phyloP scores from a whole-genome alignment of 2,797 vertebrate genomes.

The Uromys caudimaculatus region DNA sequence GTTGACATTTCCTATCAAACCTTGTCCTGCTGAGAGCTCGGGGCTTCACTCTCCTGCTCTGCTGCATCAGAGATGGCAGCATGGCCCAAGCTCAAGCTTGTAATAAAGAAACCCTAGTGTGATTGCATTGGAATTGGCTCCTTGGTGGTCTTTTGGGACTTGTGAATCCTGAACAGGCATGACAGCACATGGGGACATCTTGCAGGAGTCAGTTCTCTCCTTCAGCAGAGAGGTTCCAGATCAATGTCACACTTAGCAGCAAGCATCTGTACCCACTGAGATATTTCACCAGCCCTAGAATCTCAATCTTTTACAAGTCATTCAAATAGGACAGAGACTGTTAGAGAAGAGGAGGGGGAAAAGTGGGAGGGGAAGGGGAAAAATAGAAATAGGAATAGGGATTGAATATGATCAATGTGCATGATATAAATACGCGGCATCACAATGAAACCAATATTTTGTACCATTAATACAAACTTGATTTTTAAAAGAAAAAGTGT shows the following conservation, averaged over 20 bases:
- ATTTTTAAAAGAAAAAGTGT: background rate
- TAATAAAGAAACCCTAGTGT: background rate
- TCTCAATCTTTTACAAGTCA: background rate
- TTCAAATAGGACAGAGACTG: background rate
- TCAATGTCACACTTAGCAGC: background rate
- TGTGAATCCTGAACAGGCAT: background rate
- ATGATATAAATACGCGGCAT: background rate
- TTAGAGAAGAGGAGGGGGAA: background rate
- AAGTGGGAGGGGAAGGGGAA: background rate
- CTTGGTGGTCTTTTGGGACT: background rate
- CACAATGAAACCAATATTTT: background rate
- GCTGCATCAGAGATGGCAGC: background rate
- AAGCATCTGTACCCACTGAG: background rate
- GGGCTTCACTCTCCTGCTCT: background rate
- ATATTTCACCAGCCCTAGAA: background rate
- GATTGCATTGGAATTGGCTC: background rate
- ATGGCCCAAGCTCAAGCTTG: background rate
- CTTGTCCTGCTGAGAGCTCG: background rate
- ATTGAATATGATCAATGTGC: background rate
- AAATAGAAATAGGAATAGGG: background rate
- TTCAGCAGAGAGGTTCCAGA: background rate
- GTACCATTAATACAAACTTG: background rate
- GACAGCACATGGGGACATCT: background rate
- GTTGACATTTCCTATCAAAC: background rate
- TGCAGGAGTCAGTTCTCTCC: background rate